Evolutionary conservation across 1,140 invertebrate species (phyloP), one percentile per base, ranked within the genome.

Genomic region (Xylocopa sonorina): DNA sequence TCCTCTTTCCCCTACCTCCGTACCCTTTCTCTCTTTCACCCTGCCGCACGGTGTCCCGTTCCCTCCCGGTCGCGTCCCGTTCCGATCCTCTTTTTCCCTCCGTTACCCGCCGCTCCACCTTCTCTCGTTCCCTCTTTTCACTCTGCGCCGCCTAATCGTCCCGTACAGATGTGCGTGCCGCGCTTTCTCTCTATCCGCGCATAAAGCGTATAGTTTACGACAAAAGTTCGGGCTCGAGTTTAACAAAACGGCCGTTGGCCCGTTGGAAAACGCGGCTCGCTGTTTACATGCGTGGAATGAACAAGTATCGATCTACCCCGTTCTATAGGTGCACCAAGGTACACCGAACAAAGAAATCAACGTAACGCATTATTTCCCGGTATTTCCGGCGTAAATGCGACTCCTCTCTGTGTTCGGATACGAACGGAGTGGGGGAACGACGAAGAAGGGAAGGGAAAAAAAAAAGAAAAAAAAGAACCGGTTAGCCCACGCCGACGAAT

Each of bases 81-180:
- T 64, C 62, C 24, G 12, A 41, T 64, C 58, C 68, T 64, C 71
- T 55, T 60, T 46, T 58, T 46, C 72, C n/a, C 60, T 18, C 34
- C 16, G 7, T 67, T n/a, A n/a, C 24, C 24, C 43, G n/a, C 66
- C 80, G 66, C 48, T 80, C 81, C 83, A 81, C 86, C 29, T 48
- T 7, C 55, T n/a, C 50, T 58, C 46, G 41, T 79, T 51, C 41
- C 48, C 14, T 14, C 66, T 48, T 84, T 82, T 82, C 77, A 64
- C 74, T 78, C 66, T 74, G 81, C 73, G 72, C 80, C 89, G 78
- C 81, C 84, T 91, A 91, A 91, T 91, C 89, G 88, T 88, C 89
- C 89, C 85, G 88, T 88, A 90, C 90, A 92, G 88, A 92, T 90
- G n/a, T n/a, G 91, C 88, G 88, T 88, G 88, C 85, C 88, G 78